Percentiles rank a stretch among this genome's conserved stretches.
phyloP scores from a whole-genome alignment of 1,140 invertebrate genomes.

The Drosophila albomicans region DNA sequence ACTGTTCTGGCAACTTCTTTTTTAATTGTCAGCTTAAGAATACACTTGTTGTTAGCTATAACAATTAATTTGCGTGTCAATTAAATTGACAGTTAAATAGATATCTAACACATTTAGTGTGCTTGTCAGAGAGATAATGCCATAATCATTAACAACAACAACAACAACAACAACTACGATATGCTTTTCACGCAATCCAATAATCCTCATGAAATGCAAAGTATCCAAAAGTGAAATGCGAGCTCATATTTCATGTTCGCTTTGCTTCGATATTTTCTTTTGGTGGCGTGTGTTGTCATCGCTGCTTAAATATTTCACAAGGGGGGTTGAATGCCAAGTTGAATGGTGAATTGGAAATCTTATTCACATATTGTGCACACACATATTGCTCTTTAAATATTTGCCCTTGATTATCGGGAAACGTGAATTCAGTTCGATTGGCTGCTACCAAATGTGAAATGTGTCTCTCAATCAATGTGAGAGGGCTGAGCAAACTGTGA shows the following conservation, averaged over 20 bases:
- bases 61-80: no score
- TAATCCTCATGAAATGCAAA: not conserved
- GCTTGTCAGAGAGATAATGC: no score
- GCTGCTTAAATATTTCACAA: not conserved
- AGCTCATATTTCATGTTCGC: not conserved
- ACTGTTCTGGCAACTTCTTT: no score
- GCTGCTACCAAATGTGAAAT: slow-evolving; percentile 6
- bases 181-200: no score
- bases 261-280: not conserved
- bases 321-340: not conserved
- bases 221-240: not conserved
- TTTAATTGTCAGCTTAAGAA: no score
- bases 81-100: no score
- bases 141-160: no score
- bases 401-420: slow-evolving; percentile 79
- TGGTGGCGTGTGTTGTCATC: not conserved
- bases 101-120: no score
- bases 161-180: no score
- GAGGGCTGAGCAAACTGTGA: no score
- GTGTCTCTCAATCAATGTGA: slow-evolving; percentile 46
- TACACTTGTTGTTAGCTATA: no score
- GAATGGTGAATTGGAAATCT: slow-evolving; percentile 23
- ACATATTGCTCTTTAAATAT: slow-evolving; percentile 78
- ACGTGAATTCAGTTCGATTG: slow-evolving; percentile 52
- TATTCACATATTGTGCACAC: slow-evolving; percentile 54